Conservation (phyloP, 2,797 vertebrate species). For the Microctenopoma lineatum region DNA sequence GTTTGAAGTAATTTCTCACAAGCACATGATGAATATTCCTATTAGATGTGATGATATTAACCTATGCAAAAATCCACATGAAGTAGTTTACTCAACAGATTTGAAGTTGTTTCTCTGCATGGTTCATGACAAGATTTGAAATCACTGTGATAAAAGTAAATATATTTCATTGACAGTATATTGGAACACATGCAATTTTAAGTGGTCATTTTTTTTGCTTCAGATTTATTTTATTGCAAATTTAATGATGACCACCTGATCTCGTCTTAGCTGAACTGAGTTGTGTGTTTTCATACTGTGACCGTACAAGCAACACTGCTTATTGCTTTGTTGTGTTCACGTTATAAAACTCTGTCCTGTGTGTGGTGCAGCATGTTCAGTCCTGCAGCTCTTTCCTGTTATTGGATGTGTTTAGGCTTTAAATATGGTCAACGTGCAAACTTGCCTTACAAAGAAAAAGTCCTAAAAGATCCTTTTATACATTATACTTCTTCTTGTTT, state of each 20-base stretch:
- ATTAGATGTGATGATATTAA: no score
- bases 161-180: background rate
- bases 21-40: no score
- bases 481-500: conserved; percentile 48
- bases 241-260: background rate
- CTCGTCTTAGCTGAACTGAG: background rate
- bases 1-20: background rate
- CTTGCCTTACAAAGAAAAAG: conserved; percentile 1
- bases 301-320: background rate
- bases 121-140: background rate
- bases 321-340: background rate
- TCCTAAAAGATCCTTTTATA: conserved; percentile 11
- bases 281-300: background rate
- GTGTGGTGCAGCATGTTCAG: background rate
- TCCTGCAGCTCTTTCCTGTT: conserved; percentile 13
- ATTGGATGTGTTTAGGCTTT: background rate
- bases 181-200: background rate
- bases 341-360: background rate
- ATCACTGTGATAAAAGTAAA: background rate
- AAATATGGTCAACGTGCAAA: conserved; percentile 1
- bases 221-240: background rate
- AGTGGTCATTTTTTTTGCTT: background rate
- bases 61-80: no score
- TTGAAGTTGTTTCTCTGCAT: no score
- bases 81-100: background rate